Conservation (phyloP, 2,888 invertebrate species). For the Yponomeuta plumbellus region DNA sequence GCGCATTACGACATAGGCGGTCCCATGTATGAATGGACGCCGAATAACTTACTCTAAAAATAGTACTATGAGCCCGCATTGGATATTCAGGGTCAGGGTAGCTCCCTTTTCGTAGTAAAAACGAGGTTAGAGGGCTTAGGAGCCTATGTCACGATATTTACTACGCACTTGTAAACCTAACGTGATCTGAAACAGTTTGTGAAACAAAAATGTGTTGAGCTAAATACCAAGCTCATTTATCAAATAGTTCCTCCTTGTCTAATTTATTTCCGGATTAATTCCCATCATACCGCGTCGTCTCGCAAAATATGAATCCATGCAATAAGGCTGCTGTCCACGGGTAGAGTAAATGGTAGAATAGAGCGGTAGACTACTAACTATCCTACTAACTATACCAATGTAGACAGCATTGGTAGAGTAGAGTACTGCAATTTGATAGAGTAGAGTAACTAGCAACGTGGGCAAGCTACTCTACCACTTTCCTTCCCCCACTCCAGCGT, state of each 20-base stretch:
- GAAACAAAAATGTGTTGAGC: not conserved
- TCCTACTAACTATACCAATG: too few relatives aligned
- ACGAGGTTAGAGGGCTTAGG: not conserved
- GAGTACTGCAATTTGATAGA: too few relatives aligned
- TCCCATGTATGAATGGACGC: not conserved
- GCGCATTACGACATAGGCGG: not conserved
- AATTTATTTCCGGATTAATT: not conserved
- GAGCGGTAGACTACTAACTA: too few relatives aligned
- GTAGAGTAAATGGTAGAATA: too few relatives aligned
- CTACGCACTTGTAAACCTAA: not conserved
- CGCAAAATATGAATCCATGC: too few relatives aligned
- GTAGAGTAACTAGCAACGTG: too few relatives aligned
- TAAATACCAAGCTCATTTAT: not conserved
- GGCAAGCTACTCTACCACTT: too few relatives aligned
- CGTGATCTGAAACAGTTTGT: not conserved
- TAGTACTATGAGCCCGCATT: not conserved
- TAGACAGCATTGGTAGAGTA: too few relatives aligned
- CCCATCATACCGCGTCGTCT: too few relatives aligned
- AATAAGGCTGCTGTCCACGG: too few relatives aligned
- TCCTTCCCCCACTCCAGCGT: too few relatives aligned
- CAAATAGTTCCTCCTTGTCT: not conserved
- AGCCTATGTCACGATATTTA: constrained; percentile 2
- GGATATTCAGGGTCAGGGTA: not conserved
- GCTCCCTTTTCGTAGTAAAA: constrained; percentile 4
- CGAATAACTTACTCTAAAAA: not conserved